These are phyloP conservation scores for Drosophila yakuba DNA, from an alignment of 1,140 invertebrate species.

Conservation along the genomic window DNA sequence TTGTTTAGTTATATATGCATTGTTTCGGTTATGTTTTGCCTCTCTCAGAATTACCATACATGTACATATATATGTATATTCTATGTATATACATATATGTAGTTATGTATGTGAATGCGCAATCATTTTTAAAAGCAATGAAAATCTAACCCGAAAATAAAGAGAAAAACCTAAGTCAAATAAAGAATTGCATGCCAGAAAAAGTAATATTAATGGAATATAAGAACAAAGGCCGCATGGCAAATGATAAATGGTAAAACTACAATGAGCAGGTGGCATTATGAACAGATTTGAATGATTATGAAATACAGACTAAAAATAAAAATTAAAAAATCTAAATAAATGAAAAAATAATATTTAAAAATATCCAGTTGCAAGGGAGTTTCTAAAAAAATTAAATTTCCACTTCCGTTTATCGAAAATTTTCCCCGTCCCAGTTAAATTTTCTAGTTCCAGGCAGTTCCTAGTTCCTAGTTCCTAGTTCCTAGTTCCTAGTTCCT, in stretches of 20 bases:
- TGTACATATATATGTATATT: conserved; percentile 55
- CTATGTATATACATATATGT: conserved; percentile 47
- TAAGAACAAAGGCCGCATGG: conserved; percentile 29
- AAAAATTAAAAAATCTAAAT: conserved; percentile 50
- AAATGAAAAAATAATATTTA: conserved; percentile 53
- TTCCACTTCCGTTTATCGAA: no score
- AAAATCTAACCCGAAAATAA: conserved; percentile 35
- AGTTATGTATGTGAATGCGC: conserved; percentile 55
- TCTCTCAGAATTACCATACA: conserved; percentile 44
- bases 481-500: no score
- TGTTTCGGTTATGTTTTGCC: conserved; percentile 29
- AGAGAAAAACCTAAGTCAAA: conserved; percentile 26
- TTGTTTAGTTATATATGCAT: conserved; percentile 2
- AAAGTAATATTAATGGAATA: conserved; percentile 41
- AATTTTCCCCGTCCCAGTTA: no score
- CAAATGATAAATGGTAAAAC: conserved; percentile 19
- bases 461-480: no score
- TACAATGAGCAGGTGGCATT: conserved; percentile 4
- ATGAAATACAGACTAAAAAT: conserved; percentile 32
- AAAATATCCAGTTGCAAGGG: conserved; percentile 14
- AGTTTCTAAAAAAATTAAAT: no score
- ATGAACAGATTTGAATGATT: conserved; percentile 22
- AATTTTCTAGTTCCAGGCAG: no score
- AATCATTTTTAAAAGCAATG: conserved; percentile 39
- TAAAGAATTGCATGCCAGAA: conserved; percentile 43